Base-by-base conservation (phyloP, 2,797 vertebrate genomes). In the Microctenopoma lineatum region DNA sequence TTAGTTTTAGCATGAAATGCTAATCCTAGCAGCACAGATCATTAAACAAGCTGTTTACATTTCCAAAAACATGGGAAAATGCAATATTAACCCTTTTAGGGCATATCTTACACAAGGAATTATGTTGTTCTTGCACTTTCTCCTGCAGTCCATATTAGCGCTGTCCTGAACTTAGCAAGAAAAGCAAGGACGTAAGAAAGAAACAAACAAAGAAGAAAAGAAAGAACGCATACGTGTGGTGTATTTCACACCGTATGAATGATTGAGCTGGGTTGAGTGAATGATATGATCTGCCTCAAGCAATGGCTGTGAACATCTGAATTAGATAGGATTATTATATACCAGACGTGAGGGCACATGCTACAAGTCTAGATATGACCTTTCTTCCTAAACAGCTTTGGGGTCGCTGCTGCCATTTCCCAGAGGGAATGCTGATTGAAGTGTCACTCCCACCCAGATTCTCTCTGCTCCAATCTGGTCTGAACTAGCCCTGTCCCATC, bases 81-180 rank as follows among this genome's bases (percentile, higher is more conserved):
- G 88, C 87, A 87, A 90, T 90, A 89, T 50, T 75, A 54, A 70
- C 48, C 51, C 41, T 59, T 60, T 13, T 15, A 66, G 62, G 64
- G 59, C 34, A 70, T 48, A 69, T 82, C 66, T 73, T 62, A 73
- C 55, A 64, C 7, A 7, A 56, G 66, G 52, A 70, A 45, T 53
- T 16, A 56, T 46, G 38, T 60, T 0, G 8, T 66, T 74, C 47
- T 50, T 62, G 77, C 81, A 86, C 81, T 84, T 86, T 86, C 38
- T 77, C 65, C 64, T 72, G 68, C 57, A 59, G 71, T 78, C 69
- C 70, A 77, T 63, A 81, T 68, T 72, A 75, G 76, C 84, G 80
- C 81, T 85, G 70, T 66, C 29, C 34, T 15, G 11, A 70, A 67
- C 21, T 62, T 16, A 45, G 2, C 16, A 53, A 45, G 63, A 14